phyloP scores from a whole-genome alignment of 2,113 vertebrate genomes.

The Poecilia latipinna region DNA sequence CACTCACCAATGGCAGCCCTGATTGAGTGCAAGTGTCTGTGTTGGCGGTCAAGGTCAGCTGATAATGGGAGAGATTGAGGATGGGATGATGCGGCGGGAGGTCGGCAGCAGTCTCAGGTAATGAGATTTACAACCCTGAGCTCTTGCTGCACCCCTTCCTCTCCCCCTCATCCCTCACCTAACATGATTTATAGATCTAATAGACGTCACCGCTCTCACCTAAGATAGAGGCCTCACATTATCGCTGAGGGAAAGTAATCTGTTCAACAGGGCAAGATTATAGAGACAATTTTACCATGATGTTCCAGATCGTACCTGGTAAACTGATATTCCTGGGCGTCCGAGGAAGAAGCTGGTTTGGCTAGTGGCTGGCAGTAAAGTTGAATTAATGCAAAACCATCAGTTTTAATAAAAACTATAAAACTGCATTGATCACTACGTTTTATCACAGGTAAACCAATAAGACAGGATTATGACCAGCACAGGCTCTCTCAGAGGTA shows the following conservation, averaged over 20 bases:
- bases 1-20: constrained; percentile 33
- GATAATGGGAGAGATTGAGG: constrained; percentile 79
- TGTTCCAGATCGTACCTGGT: constrained; percentile 2
- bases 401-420: neutral
- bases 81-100: constrained; percentile 59
- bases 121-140: constrained; percentile 82
- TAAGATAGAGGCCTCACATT: constrained; percentile 71
- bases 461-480: neutral
- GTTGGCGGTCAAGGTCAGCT: constrained; percentile 77
- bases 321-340: neutral
- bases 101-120: constrained; percentile 71
- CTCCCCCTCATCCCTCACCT: constrained; percentile 43
- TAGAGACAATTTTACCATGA: constrained; percentile 39
- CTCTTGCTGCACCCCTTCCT: constrained; percentile 35
- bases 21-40: constrained; percentile 78
- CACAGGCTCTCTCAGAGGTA: neutral
- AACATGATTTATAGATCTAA: constrained; percentile 80
- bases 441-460: neutral
- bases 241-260: constrained; percentile 64
- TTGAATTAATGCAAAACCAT: neutral
- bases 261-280: constrained; percentile 50
- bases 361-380: neutral
- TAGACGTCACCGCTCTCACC: constrained; percentile 65
- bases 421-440: neutral
- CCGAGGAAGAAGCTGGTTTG: neutral